Evolutionary conservation across 2,797 vertebrate genomes (phyloP).

Genomic region (Rhabdomys pumilio): DNA sequence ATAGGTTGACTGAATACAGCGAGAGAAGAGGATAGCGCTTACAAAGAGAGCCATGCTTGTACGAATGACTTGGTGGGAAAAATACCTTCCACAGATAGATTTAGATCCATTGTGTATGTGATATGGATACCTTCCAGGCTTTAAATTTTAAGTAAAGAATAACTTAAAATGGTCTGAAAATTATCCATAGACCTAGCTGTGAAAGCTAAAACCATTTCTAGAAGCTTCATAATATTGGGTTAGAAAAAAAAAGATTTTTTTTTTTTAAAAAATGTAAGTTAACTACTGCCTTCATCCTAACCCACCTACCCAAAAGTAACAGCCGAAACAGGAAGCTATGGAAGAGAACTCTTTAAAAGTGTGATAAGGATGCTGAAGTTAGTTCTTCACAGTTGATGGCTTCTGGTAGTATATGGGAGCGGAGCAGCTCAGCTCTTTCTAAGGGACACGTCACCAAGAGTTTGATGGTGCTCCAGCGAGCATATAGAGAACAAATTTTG

Average conservation of each 20-base stretch:
- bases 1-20: neutral
- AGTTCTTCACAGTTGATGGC: neutral
- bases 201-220: slow-evolving; percentile 9
- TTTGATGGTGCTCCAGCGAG: neutral
- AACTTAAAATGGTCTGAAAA: slow-evolving; percentile 52
- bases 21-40: neutral
- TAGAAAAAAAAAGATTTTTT: neutral
- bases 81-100: neutral
- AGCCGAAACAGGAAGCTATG: neutral
- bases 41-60: neutral
- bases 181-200: neutral
- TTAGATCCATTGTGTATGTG: neutral
- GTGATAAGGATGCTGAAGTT: neutral
- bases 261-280: neutral
- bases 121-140: neutral
- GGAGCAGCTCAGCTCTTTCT: neutral
- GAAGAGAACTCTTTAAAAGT: neutral
- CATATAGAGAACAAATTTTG: neutral
- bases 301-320: neutral
- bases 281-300: neutral
- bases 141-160: neutral
- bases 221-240: neutral
- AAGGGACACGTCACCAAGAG: neutral
- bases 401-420: neutral
- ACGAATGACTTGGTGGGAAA: neutral